Conservation (phyloP, 2,113 vertebrate genomes). For the Cottus gobio region DNA sequence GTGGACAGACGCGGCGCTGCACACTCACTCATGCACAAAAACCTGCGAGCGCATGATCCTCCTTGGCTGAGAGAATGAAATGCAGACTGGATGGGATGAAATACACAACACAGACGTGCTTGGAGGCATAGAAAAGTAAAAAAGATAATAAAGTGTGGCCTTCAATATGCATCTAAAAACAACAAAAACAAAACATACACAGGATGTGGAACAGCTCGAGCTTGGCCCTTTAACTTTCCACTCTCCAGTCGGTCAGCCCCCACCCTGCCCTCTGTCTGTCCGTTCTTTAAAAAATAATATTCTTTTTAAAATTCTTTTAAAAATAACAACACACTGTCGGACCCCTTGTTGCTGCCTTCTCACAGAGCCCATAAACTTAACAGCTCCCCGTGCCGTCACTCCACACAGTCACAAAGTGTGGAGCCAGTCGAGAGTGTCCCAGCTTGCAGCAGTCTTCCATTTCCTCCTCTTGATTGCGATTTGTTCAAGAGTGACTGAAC, state of each 20-base stretch:
- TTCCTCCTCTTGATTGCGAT: constrained; percentile 50
- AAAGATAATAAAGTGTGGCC: background rate
- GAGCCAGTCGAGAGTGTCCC: constrained; percentile 11
- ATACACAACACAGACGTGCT: background rate
- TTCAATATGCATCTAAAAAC: background rate
- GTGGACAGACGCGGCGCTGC: background rate
- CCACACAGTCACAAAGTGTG: constrained; percentile 25
- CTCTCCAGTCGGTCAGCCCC: background rate
- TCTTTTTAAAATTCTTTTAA: no score
- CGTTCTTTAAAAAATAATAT: no score
- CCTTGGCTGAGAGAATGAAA: background rate
- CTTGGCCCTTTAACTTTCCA: constrained; percentile 23
- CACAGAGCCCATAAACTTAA: constrained; percentile 75
- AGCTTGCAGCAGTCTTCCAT: constrained; percentile 12
- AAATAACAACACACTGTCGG: constrained; percentile 74
- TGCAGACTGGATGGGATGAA: background rate
- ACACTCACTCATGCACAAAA: no score
- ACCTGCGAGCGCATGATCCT: background rate
- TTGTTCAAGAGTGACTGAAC: constrained; percentile 36
- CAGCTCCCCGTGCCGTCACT: constrained; percentile 54
- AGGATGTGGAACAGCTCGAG: background rate
- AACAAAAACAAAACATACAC: background rate
- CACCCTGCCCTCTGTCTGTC: constrained; percentile 34
- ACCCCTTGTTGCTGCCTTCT: constrained; percentile 67
- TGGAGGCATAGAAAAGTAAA: background rate